Percentiles rank a stretch among this genome's conserved stretches.
Conservation (phyloP, 1,140 invertebrate species). For the Acyrthosiphon pisum region DNA sequence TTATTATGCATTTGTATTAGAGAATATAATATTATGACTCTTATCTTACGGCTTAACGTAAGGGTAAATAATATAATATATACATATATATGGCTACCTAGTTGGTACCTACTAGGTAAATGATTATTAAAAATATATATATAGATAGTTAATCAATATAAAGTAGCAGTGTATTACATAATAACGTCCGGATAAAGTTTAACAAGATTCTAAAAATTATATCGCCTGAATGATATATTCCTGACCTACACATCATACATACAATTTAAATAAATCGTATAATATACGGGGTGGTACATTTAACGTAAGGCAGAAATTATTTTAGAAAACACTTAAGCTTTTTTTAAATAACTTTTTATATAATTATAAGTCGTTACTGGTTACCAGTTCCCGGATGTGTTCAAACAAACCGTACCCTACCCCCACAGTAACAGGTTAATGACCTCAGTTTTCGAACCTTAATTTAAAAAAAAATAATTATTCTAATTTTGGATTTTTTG, state of each 20-base stretch:
- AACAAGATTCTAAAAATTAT: not conserved
- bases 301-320: not conserved
- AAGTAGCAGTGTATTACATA: not conserved
- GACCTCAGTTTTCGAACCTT: too few species aligned
- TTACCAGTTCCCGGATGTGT: too few species aligned
- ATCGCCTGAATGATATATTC: not conserved
- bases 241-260: not conserved
- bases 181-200: not conserved
- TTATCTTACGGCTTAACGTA: too few species aligned
- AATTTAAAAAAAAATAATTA: too few species aligned
- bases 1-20: not conserved
- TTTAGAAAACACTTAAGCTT: not conserved
- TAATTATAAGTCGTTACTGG: too few species aligned
- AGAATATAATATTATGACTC: not conserved
- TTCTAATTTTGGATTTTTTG: too few species aligned
- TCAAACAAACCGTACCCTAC: too few species aligned
- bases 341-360: not conserved
- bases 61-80: too few species aligned
- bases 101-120: not conserved
- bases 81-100: too few species aligned
- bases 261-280: not conserved
- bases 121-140: not conserved
- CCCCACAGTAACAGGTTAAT: too few species aligned
- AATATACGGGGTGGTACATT: too few species aligned
- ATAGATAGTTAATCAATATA: not conserved